Evolutionary conservation across 2,113 vertebrate species (phyloP).

Genomic region (Geothlypis trichas): DNA sequence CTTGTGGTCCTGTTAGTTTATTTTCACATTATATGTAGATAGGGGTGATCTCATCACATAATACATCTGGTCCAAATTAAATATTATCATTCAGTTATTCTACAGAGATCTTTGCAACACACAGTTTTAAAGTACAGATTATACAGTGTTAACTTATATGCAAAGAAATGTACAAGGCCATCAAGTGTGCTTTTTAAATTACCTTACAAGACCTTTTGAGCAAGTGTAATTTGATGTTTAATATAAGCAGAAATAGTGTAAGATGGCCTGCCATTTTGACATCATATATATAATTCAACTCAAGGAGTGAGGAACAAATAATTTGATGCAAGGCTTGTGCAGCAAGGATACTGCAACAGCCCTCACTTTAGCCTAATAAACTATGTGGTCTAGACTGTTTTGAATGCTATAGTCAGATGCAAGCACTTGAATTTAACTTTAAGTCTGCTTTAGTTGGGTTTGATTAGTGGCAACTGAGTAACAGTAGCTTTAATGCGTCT

Average conservation of each 20-base stretch:
- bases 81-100: neutral
- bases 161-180: neutral
- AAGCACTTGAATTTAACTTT: neutral
- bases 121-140: neutral
- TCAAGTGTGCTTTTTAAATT: neutral
- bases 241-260: neutral
- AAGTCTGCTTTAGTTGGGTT: neutral
- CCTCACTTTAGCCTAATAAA: neutral
- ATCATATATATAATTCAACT: neutral
- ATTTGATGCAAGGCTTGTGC: neutral
- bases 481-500: neutral
- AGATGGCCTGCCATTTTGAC: neutral
- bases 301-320: neutral
- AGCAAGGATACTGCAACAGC: neutral
- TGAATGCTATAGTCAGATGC: neutral
- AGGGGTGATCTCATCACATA: neutral
- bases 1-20: neutral
- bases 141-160: neutral
- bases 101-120: neutral
- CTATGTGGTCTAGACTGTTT: neutral
- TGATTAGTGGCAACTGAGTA: neutral
- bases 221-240: neutral
- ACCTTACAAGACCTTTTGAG: neutral
- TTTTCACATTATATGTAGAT: neutral
- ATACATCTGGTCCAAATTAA: neutral